Evolutionary conservation across 1,140 invertebrate species (phyloP).

Genomic region (Drosophila trapezifrons): DNA sequence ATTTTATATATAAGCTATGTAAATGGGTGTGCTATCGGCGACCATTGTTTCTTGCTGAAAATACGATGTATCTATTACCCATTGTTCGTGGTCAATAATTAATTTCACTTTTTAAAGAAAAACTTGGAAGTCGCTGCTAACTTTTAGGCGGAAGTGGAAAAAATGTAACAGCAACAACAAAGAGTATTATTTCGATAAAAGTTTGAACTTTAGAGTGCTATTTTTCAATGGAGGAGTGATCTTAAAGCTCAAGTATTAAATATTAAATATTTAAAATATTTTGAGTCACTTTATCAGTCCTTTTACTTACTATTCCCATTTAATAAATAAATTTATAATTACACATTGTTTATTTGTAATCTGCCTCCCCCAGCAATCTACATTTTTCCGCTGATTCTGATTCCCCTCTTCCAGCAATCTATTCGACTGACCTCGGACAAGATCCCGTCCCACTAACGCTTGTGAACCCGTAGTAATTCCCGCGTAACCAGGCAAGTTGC

Average conservation of each 20-base stretch:
- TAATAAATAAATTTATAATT: not conserved
- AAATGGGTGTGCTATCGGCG: slow-evolving; percentile 3
- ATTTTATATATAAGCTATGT: not conserved
- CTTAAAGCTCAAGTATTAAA: too few species aligned
- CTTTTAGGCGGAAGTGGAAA: slow-evolving; percentile 31
- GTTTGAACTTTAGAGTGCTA: too few species aligned
- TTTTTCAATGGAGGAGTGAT: too few species aligned
- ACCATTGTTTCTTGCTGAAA: slow-evolving; percentile 36
- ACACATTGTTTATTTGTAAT: not conserved
- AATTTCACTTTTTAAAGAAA: slow-evolving; percentile 33
- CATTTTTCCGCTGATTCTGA: not conserved
- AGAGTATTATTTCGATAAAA: not conserved
- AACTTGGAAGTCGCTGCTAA: not conserved
- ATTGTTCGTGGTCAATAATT: slow-evolving; percentile 28
- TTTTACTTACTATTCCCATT: not conserved
- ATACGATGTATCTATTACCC: slow-evolving; percentile 37
- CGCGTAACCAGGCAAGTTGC: slow-evolving; percentile 1
- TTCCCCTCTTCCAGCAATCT: not conserved
- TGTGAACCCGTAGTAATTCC: not conserved
- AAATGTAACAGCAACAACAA: not conserved
- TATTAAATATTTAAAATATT: too few species aligned
- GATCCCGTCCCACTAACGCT: not conserved
- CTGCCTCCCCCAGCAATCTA: not conserved
- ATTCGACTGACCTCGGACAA: slow-evolving; percentile 33
- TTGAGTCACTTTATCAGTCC: too few species aligned